A percentile compares a stretch with the other conserved stretches of the same genome.
phyloP scores from a whole-genome alignment of 64 coral and sea anemone genomes.

The Stichodactyla helianthus region DNA sequence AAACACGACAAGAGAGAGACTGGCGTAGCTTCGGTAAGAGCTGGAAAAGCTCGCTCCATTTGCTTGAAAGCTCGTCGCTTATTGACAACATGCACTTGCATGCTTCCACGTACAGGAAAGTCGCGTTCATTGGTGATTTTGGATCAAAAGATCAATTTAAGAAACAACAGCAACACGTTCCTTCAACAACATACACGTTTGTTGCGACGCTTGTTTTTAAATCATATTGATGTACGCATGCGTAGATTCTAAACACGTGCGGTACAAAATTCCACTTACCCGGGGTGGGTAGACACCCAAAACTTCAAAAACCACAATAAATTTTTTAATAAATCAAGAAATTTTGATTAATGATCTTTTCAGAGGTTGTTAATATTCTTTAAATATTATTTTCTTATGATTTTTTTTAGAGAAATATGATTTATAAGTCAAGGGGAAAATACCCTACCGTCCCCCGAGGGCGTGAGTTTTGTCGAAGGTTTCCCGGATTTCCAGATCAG shows the following conservation, averaged over 20 bases:
- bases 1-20: constrained; percentile 88
- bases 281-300: background rate
- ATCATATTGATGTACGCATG: background rate
- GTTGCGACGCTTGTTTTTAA: constrained; percentile 2
- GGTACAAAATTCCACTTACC: background rate
- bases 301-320: background rate
- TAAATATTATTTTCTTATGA: background rate
- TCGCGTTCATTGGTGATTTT: constrained; percentile 66
- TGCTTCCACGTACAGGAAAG: constrained; percentile 86
- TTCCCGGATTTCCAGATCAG: background rate
- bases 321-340: background rate
- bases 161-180: background rate
- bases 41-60: constrained; percentile 75
- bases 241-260: background rate
- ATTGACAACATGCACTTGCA: constrained; percentile 85
- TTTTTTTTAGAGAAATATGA: background rate
- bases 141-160: constrained; percentile 2
- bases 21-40: constrained; percentile 79
- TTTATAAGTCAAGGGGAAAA: background rate
- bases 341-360: background rate
- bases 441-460: background rate
- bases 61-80: constrained; percentile 29
- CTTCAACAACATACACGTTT: background rate
- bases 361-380: background rate
- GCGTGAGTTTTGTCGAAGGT: background rate